Base-by-base conservation (phyloP, 2,888 invertebrate genomes). In the Sussaba pulchella region DNA sequence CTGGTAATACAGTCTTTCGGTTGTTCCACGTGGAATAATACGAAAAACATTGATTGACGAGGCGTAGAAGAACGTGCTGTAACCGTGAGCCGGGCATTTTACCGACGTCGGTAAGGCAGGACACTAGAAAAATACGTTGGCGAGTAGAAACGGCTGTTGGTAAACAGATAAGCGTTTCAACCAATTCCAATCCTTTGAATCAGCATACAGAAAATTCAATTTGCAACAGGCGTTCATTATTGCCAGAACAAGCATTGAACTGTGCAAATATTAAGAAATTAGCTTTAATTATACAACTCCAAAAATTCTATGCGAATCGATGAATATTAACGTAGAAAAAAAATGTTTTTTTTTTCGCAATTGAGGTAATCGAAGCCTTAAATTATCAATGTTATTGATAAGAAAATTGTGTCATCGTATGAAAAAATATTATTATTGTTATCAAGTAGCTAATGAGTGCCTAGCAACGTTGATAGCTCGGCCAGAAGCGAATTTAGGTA, bases 101-200 rank as follows among this genome's bases (percentile, higher is more conserved):
- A 14, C 41, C 8, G 17, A 17, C 10, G 41, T 47, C 52, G 75
- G 19, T 72, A 67, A 67, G 4, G 9, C 4, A 69, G 76, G 24
- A 72, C 66, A 61, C 45, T 17, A 10, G 9, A 8, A n/a, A n/a
- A n/a, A n/a, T n/a, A n/a, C n/a, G n/a, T n/a, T 0, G 17, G 1
- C 8, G 10, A 9, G 75, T 72, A 69, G 67, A 76, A 80, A 72
- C 61, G n/a, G 75, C 76, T 67, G 47, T 80, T 57, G 80, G 52
- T 63, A 67, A 31, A 81, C 81, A 69, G 82, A 80, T 77, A 71
- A 74, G 17, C 71, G 73, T 31, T 63, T 67, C 72, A 77, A n/a
- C n/a, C n/a, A n/a, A n/a, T n/a, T n/a, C n/a, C n/a, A n/a, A n/a
- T n/a, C n/a, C n/a, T n/a, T n/a, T n/a, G n/a, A n/a, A n/a, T 67